Percentiles rank a stretch among this genome's conserved stretches.
phyloP scores from a whole-genome alignment of 2,888 invertebrate species.

The Saturnia pavonia region DNA sequence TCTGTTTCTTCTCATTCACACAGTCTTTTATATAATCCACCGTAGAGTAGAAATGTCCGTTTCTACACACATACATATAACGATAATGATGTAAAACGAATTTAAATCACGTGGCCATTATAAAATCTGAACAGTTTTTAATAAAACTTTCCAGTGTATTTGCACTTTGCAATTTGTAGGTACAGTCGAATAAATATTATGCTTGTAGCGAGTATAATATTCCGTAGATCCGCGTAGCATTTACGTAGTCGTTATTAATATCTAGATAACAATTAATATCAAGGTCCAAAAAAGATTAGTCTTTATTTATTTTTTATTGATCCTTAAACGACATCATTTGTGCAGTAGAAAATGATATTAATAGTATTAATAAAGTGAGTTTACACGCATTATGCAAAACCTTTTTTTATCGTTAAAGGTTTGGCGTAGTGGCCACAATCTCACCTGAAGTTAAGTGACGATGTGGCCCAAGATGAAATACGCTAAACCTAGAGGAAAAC shows the following conservation, averaged over 20 bases:
- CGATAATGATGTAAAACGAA: slow-evolving; percentile 8
- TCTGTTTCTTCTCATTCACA: slow-evolving; percentile 13
- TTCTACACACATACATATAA: background rate
- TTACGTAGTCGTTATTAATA: background rate
- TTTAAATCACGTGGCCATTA: slow-evolving; percentile 6
- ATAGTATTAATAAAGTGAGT: too few species aligned
- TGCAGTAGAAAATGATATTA: too few species aligned
- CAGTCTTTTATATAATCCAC: slow-evolving; percentile 11
- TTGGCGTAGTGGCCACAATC: too few species aligned
- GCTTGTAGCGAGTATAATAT: background rate
- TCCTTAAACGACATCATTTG: background rate
- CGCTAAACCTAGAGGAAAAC: too few species aligned
- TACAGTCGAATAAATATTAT: background rate
- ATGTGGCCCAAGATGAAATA: too few species aligned
- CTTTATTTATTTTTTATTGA: background rate
- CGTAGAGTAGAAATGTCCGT: slow-evolving; percentile 14
- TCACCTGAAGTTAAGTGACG: too few species aligned
- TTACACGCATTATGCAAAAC: too few species aligned
- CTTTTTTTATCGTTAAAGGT: too few species aligned
- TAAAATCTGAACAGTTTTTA: background rate
- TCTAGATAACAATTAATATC: background rate
- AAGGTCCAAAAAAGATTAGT: background rate
- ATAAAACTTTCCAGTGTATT: background rate
- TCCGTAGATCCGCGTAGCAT: background rate
- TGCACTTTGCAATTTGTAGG: background rate